phyloP scores from a whole-genome alignment of 1,140 invertebrate genomes.

The Lerema accius region DNA sequence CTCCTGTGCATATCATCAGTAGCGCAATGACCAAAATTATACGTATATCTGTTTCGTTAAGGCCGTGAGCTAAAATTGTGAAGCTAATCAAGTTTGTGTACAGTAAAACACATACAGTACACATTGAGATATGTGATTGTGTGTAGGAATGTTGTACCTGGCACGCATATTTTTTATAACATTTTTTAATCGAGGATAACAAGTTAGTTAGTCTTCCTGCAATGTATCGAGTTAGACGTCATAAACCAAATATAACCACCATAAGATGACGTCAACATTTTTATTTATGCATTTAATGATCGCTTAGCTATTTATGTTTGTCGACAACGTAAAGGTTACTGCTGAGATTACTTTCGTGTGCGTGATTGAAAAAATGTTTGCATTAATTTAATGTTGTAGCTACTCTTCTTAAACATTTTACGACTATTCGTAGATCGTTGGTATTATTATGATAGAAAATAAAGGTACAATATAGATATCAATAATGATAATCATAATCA shows the following conservation, averaged over 20 bases:
- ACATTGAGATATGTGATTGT: conserved; percentile 12
- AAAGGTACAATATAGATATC: too few relatives aligned
- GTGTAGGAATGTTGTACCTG: conserved; percentile 18
- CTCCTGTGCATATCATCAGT: too few relatives aligned
- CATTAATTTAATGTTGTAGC: too few relatives aligned
- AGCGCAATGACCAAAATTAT: neutral
- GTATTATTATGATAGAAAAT: too few relatives aligned
- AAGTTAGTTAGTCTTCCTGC: conserved; percentile 44
- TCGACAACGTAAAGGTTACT: too few relatives aligned
- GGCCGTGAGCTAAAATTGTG: neutral
- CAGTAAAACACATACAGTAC: conserved; percentile 6
- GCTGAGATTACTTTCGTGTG: too few relatives aligned
- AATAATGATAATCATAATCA: too few relatives aligned
- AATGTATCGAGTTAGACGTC: neutral
- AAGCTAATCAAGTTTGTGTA: neutral
- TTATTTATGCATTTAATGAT: neutral
- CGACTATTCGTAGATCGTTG: too few relatives aligned
- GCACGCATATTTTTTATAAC: conserved; percentile 39
- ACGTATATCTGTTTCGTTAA: neutral
- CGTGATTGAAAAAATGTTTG: too few relatives aligned
- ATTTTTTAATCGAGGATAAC: conserved; percentile 53
- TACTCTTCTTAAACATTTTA: too few relatives aligned
- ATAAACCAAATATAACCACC: conserved; percentile 22
- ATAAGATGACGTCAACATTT: conserved; percentile 11
- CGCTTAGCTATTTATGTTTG: too few relatives aligned